Percentiles rank a stretch among this genome's conserved stretches.
Evolutionary conservation across 2,113 vertebrate genomes (phyloP).

Genomic region (Prochilodus magdalenae): DNA sequence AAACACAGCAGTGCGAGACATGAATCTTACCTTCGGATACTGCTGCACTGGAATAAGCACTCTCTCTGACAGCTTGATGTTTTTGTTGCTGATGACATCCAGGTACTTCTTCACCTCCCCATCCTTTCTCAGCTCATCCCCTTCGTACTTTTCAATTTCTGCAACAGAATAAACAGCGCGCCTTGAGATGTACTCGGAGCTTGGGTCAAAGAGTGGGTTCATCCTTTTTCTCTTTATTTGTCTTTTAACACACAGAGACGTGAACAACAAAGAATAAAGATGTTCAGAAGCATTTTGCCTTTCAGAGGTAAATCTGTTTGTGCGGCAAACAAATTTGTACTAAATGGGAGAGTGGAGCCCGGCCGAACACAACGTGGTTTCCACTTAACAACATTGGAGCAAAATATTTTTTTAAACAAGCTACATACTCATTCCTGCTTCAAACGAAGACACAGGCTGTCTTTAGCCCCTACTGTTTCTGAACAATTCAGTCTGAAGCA

Average conservation of each 20-base stretch:
- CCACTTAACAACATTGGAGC: no score
- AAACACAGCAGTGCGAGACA: background rate
- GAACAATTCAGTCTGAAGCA: no score
- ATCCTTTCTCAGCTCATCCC: slow-evolving; percentile 90
- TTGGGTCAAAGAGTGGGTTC: slow-evolving; percentile 30
- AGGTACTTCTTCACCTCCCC: slow-evolving; percentile 96
- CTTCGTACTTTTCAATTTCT: slow-evolving; percentile 97
- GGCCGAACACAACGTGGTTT: no score
- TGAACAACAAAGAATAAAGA: slow-evolving; percentile 19
- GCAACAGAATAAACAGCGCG: slow-evolving; percentile 64
- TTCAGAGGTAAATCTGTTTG: background rate
- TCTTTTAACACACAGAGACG: slow-evolving; percentile 10
- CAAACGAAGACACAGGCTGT: no score
- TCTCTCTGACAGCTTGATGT: slow-evolving; percentile 96
- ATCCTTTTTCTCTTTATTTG: slow-evolving; percentile 10
- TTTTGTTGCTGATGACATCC: slow-evolving; percentile 99
- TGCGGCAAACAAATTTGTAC: background rate
- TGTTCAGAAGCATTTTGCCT: background rate
- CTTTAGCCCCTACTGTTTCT: no score
- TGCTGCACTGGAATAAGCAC: slow-evolving; percentile 97
- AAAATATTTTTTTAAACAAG: no score
- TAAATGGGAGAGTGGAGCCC: background rate
- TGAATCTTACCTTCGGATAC: slow-evolving; percentile 93
- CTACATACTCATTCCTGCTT: no score
- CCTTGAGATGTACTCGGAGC: background rate